Evolutionary conservation across 2,888 invertebrate genomes (phyloP).

Genomic region (Acanthoscelides obtectus): DNA sequence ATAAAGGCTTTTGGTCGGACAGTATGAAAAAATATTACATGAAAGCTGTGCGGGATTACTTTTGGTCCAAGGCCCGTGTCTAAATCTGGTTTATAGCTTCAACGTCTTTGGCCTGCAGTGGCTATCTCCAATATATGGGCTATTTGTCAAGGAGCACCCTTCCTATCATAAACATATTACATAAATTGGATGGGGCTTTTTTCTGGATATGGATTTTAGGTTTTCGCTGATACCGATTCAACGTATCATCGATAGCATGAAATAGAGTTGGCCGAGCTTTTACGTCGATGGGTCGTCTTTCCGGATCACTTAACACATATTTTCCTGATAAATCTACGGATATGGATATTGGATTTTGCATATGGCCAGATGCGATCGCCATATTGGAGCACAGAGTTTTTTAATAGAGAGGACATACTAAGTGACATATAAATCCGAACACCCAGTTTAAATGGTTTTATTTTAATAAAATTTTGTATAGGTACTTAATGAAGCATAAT

Average conservation of each 20-base stretch:
- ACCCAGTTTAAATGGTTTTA: too few species aligned
- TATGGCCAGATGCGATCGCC: neutral
- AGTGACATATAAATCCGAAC: too few species aligned
- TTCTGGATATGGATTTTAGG: constrained; percentile 19
- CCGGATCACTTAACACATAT: neutral
- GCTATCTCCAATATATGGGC: constrained; percentile 28
- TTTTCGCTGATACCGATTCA: constrained; percentile 18
- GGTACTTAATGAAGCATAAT: too few species aligned
- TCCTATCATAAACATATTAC: constrained; percentile 45
- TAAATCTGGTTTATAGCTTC: neutral
- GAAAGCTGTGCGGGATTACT: too few species aligned
- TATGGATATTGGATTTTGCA: neutral
- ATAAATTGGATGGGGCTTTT: constrained; percentile 28
- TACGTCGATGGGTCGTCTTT: neutral
- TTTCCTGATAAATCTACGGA: neutral
- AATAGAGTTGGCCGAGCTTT: constrained; percentile 3
- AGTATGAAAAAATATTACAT: too few species aligned
- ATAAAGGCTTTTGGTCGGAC: too few species aligned
- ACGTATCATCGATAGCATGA: neutral
- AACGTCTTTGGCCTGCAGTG: neutral
- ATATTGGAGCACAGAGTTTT: too few species aligned
- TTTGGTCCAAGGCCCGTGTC: too few species aligned
- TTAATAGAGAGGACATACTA: too few species aligned
- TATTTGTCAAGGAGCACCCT: constrained; percentile 39
- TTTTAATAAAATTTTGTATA: too few species aligned